Base-by-base conservation (phyloP, 2,797 vertebrate species). In the Selene dorsalis region DNA sequence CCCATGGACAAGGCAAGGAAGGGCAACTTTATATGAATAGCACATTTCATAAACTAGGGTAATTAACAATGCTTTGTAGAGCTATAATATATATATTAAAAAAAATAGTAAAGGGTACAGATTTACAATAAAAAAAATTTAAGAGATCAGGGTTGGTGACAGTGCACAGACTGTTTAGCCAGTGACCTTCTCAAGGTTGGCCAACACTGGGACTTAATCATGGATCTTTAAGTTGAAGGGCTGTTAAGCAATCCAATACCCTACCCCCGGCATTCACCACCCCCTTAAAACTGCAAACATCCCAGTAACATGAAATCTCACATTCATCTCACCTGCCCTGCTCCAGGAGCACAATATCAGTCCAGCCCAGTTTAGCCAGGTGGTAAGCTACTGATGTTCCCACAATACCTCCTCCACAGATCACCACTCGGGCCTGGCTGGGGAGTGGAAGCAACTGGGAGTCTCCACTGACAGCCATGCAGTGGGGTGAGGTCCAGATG, bases 371-470 rank as follows among this genome's bases (percentile, higher is more conserved):
- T 82, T 96, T 97, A 84, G 97, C 95, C 26, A 99, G 96, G 83
- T 99, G 98, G 89, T 98, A 99, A 0, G 98, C 98, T 72, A 99
- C 97, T 0, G 98, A 99, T 0, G 97, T 96, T 20, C 98, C 98
- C 81, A 95, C 93, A 38, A 99, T 94, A 6, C 98, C 98, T 3
- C 97, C 96, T 2, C 98, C 97, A 77, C 98, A 99, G 90, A 99
- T 96, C 70, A 99, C 97, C 64, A 99, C 97, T 26, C 96, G 96
- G 0, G 97, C 96, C 70, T 95, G 95, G 0, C 94, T 82, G 4
- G 98, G 98, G 81, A 99, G 87, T 2, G 96, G 61, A 0, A 85
- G 16, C 0, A 61, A 70, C n/a, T 88, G 88, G 14, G 94, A 77
- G 0, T 95, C 96, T 12, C 91, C 86, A 0, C 86, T 84, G 0